These are phyloP conservation scores for Adelphocoris suturalis DNA, from an alignment of 2,888 invertebrate species.

Conservation along the genomic window DNA sequence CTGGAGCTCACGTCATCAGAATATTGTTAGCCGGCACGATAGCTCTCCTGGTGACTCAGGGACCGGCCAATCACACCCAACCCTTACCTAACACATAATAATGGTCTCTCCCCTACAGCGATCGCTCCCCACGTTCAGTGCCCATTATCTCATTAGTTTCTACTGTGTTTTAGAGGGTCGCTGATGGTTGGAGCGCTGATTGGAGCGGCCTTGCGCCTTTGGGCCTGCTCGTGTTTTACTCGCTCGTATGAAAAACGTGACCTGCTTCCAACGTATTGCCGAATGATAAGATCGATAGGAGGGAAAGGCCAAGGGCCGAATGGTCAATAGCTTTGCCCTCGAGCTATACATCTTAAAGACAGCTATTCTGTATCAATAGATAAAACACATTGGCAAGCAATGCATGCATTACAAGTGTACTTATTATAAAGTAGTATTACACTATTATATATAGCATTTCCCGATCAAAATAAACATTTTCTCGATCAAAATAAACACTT, in stretches of 20 bases:
- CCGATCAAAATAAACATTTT: too few species aligned
- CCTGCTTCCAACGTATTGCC: conserved; percentile 8
- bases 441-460: too few species aligned
- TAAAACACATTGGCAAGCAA: too few species aligned
- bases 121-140: conserved; percentile 13
- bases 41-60: conserved; percentile 57
- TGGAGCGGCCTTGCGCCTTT: conserved; percentile 58
- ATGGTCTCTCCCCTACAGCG: conserved; percentile 20
- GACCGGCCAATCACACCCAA: conserved; percentile 38
- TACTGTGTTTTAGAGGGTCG: conserved; percentile 61
- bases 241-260: conserved; percentile 35
- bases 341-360: too few species aligned
- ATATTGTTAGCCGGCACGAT: conserved; percentile 59
- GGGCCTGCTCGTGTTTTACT: conserved; percentile 3
- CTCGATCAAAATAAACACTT: too few species aligned
- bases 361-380: too few species aligned
- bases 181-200: conserved; percentile 48
- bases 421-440: too few species aligned
- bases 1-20: conserved; percentile 53
- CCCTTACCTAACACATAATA: conserved; percentile 67
- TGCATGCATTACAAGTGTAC: too few species aligned
- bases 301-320: background rate
- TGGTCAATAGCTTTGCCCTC: background rate
- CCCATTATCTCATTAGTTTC: conserved; percentile 71
- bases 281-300: conserved; percentile 11